A percentile compares a stretch with the other conserved stretches of the same genome.
Conservation (phyloP, 2,888 invertebrate species). For the Habrosyne pyritoides region DNA sequence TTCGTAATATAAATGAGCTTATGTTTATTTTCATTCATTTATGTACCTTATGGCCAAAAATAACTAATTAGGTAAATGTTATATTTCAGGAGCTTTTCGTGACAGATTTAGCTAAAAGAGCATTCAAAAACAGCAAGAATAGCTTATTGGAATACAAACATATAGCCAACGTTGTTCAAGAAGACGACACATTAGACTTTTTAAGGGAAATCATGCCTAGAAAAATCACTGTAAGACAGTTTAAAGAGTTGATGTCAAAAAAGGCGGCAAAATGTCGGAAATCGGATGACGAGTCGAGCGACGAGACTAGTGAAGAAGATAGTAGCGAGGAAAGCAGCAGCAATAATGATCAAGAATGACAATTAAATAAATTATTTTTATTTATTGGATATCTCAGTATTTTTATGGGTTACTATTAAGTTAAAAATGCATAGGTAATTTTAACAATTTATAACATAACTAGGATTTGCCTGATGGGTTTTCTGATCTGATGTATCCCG, state of each 20-base stretch:
- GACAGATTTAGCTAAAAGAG: conserved; percentile 85
- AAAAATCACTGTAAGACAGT: conserved; percentile 88
- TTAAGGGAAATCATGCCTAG: conserved; percentile 89
- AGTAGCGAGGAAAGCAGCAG: conserved; percentile 62
- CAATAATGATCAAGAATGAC: conserved; percentile 58
- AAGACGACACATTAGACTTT: conserved; percentile 87
- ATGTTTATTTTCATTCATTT: background rate
- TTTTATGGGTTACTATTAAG: background rate
- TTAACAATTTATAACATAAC: too few species aligned
- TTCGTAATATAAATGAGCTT: background rate
- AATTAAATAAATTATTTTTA: background rate
- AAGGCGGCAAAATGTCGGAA: conserved; percentile 64
- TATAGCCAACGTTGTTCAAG: conserved; percentile 87
- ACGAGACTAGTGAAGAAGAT: conserved; percentile 64
- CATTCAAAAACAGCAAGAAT: conserved; percentile 79
- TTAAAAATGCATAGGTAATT: background rate
- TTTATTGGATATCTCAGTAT: background rate
- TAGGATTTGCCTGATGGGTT: too few species aligned
- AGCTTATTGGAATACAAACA: conserved; percentile 87
- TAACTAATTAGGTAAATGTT: conserved; percentile 10
- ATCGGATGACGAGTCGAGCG: conserved; percentile 62
- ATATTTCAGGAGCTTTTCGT: conserved; percentile 87
- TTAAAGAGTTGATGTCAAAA: conserved; percentile 86
- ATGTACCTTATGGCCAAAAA: conserved; percentile 7
- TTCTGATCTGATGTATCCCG: too few species aligned